Base-by-base conservation (phyloP, 37 sponge, comb jelly and placozoan species). In the Halichondria panicea region DNA sequence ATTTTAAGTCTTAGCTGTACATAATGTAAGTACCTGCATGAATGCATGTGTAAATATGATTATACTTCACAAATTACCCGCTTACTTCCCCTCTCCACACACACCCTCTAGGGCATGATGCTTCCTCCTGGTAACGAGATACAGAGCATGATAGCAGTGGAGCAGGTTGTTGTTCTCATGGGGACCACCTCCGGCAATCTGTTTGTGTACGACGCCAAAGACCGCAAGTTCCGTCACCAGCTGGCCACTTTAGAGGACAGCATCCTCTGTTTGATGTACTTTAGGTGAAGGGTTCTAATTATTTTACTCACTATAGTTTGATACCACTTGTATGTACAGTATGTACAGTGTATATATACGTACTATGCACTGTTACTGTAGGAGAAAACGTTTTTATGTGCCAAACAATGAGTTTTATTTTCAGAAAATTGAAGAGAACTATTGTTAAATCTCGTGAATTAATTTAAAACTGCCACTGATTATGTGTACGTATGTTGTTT, bases 271-370 rank as follows among this genome's bases (percentile, higher is more conserved):
- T 63, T 90, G 55, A 7, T 36, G 12, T 43, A 74, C 52, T 71
- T 58, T 52, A 83, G 84, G 90, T 89, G 40, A 68, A n/a, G n/a
- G n/a, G 88, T 15, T 68, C 13, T 54, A 35, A 67, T 63, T 64
- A 52, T 73, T 37, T 7, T 31, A 66, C 21, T 25, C n/a, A n/a
- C 27, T 21, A 59, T 30, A 28, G 31, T 43, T 75, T 75, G 25
- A 43, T 30, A 21, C 5, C 46, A 18, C 11, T 18, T 48, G 52
- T 48, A 48, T 18, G 11, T 48, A 18, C 15, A 48, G 11, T 18
- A 15, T 11, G 15, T 15, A 48, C 52, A 15, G 3, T 28, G 13
- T 3, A 9, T 25, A 21, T 7, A 58, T 58, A 7, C 7, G 7
- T 58, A 58, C 5, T 63, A 19, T 63, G 24, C 19, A 30, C 36